A percentile compares a stretch with the other conserved stretches of the same genome.
phyloP scores from a whole-genome alignment of 2,797 vertebrate species.

The Coluber constrictor region DNA sequence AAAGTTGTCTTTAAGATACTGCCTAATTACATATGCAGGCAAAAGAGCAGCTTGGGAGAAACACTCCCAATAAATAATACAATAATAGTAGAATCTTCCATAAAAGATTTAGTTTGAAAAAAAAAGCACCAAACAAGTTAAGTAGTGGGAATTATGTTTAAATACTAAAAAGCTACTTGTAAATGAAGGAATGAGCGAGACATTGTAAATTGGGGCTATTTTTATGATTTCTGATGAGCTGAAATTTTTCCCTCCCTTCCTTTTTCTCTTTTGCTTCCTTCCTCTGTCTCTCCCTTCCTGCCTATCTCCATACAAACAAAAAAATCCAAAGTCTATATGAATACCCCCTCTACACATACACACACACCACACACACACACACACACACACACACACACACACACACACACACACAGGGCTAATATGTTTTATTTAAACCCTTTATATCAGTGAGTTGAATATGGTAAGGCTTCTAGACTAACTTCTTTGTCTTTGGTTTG shows the following conservation, averaged over 20 bases:
- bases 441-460: neutral
- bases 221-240: neutral
- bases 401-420: too few relatives aligned
- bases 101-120: conserved; percentile 57
- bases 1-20: conserved; percentile 31
- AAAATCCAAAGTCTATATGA: neutral
- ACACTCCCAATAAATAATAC: conserved; percentile 57
- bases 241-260: neutral
- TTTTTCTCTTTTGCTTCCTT: neutral
- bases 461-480: neutral
- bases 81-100: conserved; percentile 52
- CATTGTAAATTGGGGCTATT: neutral
- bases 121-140: conserved; percentile 57
- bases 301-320: neutral
- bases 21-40: conserved; percentile 30
- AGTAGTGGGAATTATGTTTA: conserved; percentile 54
- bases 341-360: too few relatives aligned
- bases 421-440: neutral
- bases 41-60: conserved; percentile 47
- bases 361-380: too few relatives aligned
- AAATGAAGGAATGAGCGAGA: neutral
- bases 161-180: conserved; percentile 43
- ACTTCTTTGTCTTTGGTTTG: neutral
- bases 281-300: neutral
- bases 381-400: too few relatives aligned